These are phyloP conservation scores for Arctopsyche grandis DNA, from an alignment of 1,140 invertebrate species.

Conservation along the genomic window DNA sequence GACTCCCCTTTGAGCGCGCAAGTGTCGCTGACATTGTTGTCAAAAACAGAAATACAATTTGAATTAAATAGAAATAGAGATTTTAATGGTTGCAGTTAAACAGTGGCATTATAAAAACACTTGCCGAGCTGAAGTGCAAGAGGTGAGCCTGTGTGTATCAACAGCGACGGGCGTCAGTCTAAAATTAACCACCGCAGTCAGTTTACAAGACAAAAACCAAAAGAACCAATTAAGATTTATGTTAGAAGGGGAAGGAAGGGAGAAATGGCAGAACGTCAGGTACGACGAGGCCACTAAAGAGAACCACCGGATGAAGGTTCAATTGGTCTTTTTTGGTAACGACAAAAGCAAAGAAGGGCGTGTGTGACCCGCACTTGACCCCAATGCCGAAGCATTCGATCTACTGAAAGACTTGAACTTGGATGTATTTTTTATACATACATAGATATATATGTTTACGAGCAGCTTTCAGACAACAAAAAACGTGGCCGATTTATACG, in stretches of 20 bases:
- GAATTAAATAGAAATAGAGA: background rate
- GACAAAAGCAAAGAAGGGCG: conserved; percentile 1
- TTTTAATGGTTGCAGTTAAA: conserved; percentile 31
- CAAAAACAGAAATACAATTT: background rate
- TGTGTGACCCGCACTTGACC: conserved; percentile 16
- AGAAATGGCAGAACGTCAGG: conserved; percentile 39
- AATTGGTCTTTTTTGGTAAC: background rate
- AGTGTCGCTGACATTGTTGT: conserved; percentile 8
- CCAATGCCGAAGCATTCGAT: background rate
- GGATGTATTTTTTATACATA: too few species aligned
- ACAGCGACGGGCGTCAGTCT: conserved; percentile 41
- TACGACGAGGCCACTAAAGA: conserved; percentile 28
- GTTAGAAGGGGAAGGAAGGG: conserved; percentile 30
- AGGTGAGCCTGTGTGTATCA: conserved; percentile 1
- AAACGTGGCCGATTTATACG: conserved; percentile 14
- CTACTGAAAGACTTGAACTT: background rate
- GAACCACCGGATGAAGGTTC: conserved; percentile 51
- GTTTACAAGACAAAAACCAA: conserved; percentile 53
- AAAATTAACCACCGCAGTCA: conserved; percentile 49
- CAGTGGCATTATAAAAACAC: conserved; percentile 25
- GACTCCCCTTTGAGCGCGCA: conserved; percentile 7
- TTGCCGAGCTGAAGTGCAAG: conserved; percentile 33
- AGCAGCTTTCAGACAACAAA: background rate
- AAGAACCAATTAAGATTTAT: conserved; percentile 50
- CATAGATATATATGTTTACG: background rate